phyloP scores from a whole-genome alignment of 2,888 invertebrate genomes.

The Caenorhabditis afra region DNA sequence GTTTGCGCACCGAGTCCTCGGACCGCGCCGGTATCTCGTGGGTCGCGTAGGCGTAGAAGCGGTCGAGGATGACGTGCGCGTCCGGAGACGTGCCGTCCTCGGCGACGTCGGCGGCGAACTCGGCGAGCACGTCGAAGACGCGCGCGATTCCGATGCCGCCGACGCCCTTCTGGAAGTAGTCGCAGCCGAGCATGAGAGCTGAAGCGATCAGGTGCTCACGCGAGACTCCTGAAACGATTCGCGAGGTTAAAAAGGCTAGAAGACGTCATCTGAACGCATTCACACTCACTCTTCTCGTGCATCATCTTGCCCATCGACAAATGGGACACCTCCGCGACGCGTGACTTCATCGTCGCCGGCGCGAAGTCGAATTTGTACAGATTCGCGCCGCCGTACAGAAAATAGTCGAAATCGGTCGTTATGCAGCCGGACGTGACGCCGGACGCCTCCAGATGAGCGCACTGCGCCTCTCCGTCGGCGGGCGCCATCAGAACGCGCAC shows the following conservation, averaged over 20 bases:
- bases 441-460: slow-evolving; percentile 90
- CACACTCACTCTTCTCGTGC: slow-evolving; percentile 34
- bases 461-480: slow-evolving; percentile 98
- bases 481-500: slow-evolving; percentile 94
- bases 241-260: neutral
- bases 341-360: neutral
- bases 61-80: slow-evolving; percentile 66
- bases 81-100: slow-evolving; percentile 29
- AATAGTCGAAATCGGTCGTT: slow-evolving; percentile 97
- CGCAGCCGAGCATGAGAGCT: slow-evolving; percentile 94
- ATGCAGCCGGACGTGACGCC: slow-evolving; percentile 90
- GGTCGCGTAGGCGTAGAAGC: slow-evolving; percentile 43
- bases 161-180: slow-evolving; percentile 85
- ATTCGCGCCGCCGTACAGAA: slow-evolving; percentile 94
- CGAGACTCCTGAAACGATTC: slow-evolving; percentile 40
- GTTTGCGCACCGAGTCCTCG: slow-evolving; percentile 50
- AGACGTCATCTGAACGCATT: neutral
- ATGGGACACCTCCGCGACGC: slow-evolving; percentile 21
- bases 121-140: slow-evolving; percentile 67
- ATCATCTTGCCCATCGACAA: slow-evolving; percentile 37
- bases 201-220: slow-evolving; percentile 87
- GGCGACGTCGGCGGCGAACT: slow-evolving; percentile 57
- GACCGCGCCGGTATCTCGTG: no score
- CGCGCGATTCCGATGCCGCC: slow-evolving; percentile 58
- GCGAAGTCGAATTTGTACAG: slow-evolving; percentile 86